These are phyloP conservation scores for Porites australiensis DNA, from an alignment of 64 coral and sea anemone species.

Conservation along the genomic window DNA sequence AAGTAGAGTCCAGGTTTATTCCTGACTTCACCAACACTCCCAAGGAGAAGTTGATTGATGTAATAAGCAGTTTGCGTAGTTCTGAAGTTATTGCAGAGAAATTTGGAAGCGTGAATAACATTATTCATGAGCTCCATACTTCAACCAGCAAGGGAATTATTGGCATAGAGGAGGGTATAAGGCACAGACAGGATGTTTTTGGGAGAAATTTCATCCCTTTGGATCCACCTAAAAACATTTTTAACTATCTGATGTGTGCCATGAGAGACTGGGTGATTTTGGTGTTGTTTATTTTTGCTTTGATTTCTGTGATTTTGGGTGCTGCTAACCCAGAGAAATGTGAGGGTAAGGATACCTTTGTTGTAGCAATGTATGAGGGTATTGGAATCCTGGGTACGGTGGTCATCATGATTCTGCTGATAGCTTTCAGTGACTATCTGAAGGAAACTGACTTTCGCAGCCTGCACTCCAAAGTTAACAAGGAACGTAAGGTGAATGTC, in stretches of 20 bases:
- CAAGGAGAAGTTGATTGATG: constrained; percentile 70
- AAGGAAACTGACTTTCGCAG: constrained; percentile 76
- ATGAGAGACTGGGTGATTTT: constrained; percentile 85
- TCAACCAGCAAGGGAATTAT: constrained; percentile 83
- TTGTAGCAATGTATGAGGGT: constrained; percentile 84
- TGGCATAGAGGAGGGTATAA: constrained; percentile 67
- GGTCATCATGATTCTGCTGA: constrained; percentile 76
- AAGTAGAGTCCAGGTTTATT: constrained; percentile 51
- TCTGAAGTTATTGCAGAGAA: constrained; percentile 50
- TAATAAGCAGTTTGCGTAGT: constrained; percentile 53
- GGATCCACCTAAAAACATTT: constrained; percentile 50
- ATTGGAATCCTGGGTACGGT: constrained; percentile 83
- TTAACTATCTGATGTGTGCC: constrained; percentile 75
- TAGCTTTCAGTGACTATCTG: constrained; percentile 84
- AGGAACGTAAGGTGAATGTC: constrained; percentile 61
- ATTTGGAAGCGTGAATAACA: constrained; percentile 71
- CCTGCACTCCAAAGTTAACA: constrained; percentile 65
- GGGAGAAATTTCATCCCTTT: constrained; percentile 75
- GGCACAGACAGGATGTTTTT: constrained; percentile 66
- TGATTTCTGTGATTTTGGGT: constrained; percentile 86
- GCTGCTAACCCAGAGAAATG: constrained; percentile 79
- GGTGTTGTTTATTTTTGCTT: constrained; percentile 65
- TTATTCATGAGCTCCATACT: constrained; percentile 80
- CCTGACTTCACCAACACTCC: constrained; percentile 75
- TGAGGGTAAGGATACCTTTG: constrained; percentile 48